These are phyloP conservation scores for Synodontis membranacea DNA, from an alignment of 2,113 vertebrate species.

Conservation along the genomic window DNA sequence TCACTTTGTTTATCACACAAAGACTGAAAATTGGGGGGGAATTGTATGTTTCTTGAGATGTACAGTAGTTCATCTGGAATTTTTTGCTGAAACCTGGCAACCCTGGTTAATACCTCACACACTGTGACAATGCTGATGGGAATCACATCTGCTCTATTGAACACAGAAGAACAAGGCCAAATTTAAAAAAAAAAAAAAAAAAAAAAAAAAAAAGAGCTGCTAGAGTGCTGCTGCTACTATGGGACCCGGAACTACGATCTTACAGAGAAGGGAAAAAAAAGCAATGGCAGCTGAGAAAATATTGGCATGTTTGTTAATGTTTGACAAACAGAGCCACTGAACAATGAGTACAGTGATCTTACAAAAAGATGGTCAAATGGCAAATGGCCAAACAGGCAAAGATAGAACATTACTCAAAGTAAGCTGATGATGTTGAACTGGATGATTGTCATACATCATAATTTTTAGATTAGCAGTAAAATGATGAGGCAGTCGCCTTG, in stretches of 20 bases:
- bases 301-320: background rate
- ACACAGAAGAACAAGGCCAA: background rate
- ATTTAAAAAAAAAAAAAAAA: too few relatives aligned
- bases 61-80: background rate
- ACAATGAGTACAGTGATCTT: background rate
- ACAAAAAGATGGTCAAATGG: background rate
- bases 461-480: background rate
- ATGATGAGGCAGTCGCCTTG: background rate
- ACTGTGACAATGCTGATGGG: background rate
- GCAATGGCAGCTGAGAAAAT: background rate
- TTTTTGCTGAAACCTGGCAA: background rate
- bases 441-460: background rate
- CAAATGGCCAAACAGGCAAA: background rate
- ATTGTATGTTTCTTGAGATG: too few relatives aligned
- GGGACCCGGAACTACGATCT: constrained; percentile 7
- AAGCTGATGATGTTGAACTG: background rate
- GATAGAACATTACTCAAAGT: background rate
- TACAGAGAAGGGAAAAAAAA: background rate
- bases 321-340: background rate
- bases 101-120: background rate
- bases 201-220: background rate
- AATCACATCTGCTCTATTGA: background rate
- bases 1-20: too few relatives aligned
- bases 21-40: too few relatives aligned
- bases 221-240: background rate